phyloP scores from a whole-genome alignment of 2,797 vertebrate genomes.

The Meda fulgida region DNA sequence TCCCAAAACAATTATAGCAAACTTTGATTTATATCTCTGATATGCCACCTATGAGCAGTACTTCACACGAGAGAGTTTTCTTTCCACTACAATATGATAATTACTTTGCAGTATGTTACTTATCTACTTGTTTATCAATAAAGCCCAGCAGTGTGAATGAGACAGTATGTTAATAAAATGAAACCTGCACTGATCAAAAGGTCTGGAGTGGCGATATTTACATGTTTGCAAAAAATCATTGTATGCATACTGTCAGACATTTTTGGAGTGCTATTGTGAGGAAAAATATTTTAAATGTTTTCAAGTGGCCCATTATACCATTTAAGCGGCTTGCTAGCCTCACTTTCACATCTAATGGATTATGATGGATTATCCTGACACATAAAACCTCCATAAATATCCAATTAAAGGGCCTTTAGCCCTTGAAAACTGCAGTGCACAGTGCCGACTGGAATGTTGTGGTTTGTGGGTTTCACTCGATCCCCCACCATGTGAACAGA shows the following conservation, averaged over 20 bases:
- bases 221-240: neutral
- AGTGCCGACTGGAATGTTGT: constrained; percentile 22
- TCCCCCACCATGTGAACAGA: constrained; percentile 35
- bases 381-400: constrained; percentile 5
- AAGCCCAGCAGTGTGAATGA: neutral
- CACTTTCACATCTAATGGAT: neutral
- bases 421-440: neutral
- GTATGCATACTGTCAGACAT: neutral
- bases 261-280: neutral
- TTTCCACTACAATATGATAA: constrained; percentile 1
- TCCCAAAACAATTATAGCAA: constrained; percentile 5
- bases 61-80: neutral
- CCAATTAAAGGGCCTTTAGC: constrained; percentile 10
- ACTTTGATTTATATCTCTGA: constrained; percentile 4
- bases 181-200: neutral
- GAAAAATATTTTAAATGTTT: neutral
- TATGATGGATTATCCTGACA: constrained; percentile 9
- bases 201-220: neutral
- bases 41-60: neutral
- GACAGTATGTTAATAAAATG: neutral
- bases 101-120: constrained; percentile 5
- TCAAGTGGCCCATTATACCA: neutral
- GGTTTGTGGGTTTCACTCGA: constrained; percentile 40
- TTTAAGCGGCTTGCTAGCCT: neutral
- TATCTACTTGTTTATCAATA: neutral